Evolutionary conservation across 2,797 vertebrate genomes (phyloP).

Genomic region (Helostoma temminkii): DNA sequence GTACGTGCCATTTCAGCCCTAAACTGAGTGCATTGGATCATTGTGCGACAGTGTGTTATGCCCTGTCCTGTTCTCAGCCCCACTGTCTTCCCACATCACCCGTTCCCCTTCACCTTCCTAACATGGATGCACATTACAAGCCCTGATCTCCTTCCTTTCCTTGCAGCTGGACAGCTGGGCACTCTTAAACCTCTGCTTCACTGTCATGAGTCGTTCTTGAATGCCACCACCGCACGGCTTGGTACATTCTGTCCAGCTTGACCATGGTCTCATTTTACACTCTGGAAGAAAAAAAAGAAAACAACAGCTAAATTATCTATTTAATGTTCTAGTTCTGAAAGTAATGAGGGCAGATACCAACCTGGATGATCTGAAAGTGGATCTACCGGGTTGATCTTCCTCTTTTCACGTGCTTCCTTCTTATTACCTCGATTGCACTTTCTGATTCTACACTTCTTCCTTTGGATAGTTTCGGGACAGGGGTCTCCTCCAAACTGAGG

Average conservation of each 20-base stretch:
- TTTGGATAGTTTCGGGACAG: conserved; percentile 93
- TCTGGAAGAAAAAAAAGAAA: conserved; percentile 76
- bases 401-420: conserved; percentile 91
- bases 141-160: conserved; percentile 98
- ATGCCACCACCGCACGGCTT: conserved; percentile 95
- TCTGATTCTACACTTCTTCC: conserved; percentile 93
- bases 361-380: conserved; percentile 90
- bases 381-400: conserved; percentile 82
- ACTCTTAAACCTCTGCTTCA: conserved; percentile 95
- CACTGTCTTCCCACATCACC: conserved; percentile 2
- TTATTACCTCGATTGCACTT: conserved; percentile 92
- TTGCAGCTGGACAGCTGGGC: conserved; percentile 95
- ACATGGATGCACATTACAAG: conserved; percentile 97
- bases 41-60: conserved; percentile 64
- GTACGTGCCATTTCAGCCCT: conserved; percentile 73
- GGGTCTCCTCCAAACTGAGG: conserved; percentile 94
- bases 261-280: conserved; percentile 97
- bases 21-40: conserved; percentile 80
- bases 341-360: conserved; percentile 40
- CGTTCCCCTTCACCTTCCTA: conserved; percentile 76
- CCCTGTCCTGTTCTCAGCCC: conserved; percentile 42
- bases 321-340: not conserved
- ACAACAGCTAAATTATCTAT: not conserved
- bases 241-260: conserved; percentile 95
- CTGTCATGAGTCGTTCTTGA: conserved; percentile 95